A percentile compares a stretch with the other conserved stretches of the same genome.
Evolutionary conservation across 2,797 vertebrate genomes (phyloP).

Genomic region (Thripadectes ignobilis): DNA sequence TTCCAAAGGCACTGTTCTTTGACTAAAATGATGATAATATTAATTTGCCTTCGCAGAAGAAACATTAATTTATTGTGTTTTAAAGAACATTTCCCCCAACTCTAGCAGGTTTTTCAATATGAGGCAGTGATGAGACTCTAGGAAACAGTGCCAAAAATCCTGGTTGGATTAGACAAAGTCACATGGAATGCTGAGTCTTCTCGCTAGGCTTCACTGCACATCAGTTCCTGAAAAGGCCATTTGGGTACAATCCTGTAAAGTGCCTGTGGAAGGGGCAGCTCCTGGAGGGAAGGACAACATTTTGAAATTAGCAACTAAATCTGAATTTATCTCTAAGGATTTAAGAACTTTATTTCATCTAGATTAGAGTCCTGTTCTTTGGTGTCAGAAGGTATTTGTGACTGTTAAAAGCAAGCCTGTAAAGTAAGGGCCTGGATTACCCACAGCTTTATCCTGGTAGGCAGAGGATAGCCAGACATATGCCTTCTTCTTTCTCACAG

Average conservation of each 20-base stretch:
- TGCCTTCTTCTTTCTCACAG: conserved; percentile 6
- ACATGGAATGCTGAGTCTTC: neutral
- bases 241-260: conserved; percentile 39
- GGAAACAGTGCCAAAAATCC: neutral
- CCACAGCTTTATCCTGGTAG: conserved; percentile 52
- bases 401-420: conserved; percentile 51
- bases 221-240: conserved; percentile 4
- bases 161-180: neutral
- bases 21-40: neutral
- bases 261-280: conserved; percentile 51
- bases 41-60: neutral
- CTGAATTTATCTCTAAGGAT: conserved; percentile 50
- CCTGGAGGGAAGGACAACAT: neutral
- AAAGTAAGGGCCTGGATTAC: conserved; percentile 51
- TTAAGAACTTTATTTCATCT: conserved; percentile 59
- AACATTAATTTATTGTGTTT: neutral
- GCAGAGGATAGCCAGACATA: conserved; percentile 43
- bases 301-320: conserved; percentile 53
- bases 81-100: neutral
- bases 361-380: conserved; percentile 40
- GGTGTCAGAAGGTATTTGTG: conserved; percentile 45
- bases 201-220: neutral
- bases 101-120: neutral
- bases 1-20: neutral
- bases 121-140: neutral